Base-by-base conservation (phyloP, 2,888 invertebrate genomes). In the Coenonympha glycerion region DNA sequence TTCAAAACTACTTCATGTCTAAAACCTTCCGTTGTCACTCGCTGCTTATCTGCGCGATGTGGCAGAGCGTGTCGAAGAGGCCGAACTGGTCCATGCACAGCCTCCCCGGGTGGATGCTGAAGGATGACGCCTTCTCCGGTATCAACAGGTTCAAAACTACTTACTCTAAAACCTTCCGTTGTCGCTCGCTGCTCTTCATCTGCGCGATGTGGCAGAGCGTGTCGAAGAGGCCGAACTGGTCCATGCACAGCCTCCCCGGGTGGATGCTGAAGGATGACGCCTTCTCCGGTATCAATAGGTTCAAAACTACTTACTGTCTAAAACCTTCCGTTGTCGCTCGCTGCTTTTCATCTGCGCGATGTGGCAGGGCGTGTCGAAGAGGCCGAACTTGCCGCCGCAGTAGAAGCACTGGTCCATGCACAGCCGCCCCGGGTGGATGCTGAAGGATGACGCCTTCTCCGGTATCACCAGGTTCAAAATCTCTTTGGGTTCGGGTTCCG, bases 331-430 rank as follows among this genome's bases (percentile, higher is more conserved):
- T 73, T 94, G 94, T n/a, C 94, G 80, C 53, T 95, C 95, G 1
- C 90, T 87, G 46, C 93, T 93, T 63, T 95, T 95, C 73, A 95
- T 92, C 79, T 95, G 95, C 0, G 94, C 95, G 45, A 95, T 92
- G 69, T 95, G 95, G 77, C 94, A 94, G 0, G 95, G 95, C 0
- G 95, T 95, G 67, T 95, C 95, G 58, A 94, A 91, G 0, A 94
- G 89, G 0, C 95, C 95, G 64, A 95, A 95, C 64, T n/a, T n/a
- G n/a, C n/a, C n/a, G n/a, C n/a, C n/a, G n/a, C n/a, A n/a, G n/a
- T n/a, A n/a, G n/a, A n/a, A n/a, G n/a, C n/a, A n/a, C n/a, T 95
- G 94, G 78, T 95, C 95, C 72, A 92, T 92, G 70, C 95, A 95
- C 44, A 94, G 78, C 6, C 95, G 81, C 0, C 91, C 94, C 0